Percentiles rank a stretch among this genome's conserved stretches.
Conservation (phyloP, 2,113 vertebrate species). For the Ophiodon elongatus region DNA sequence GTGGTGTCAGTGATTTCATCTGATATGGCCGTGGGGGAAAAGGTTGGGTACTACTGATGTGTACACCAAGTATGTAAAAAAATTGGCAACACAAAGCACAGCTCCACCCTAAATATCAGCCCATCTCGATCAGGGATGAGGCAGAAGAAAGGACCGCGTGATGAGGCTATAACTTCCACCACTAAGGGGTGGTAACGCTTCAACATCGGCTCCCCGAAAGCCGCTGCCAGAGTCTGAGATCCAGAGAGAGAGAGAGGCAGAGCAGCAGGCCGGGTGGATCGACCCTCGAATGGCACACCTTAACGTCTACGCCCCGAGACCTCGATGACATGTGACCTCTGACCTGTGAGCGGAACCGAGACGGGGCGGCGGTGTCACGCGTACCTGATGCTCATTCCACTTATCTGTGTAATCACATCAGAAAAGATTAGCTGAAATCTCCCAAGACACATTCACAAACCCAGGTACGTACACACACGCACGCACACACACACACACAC, state of each 20-base stretch:
- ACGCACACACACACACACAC: background rate
- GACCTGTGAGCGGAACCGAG: background rate
- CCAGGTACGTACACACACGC: background rate
- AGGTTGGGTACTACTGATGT: background rate
- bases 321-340: conserved; percentile 4
- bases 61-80: background rate
- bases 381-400: conserved; percentile 6
- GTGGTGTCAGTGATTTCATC: background rate
- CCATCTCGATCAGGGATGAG: background rate
- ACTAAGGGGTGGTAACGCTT: conserved; percentile 60
- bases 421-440: conserved; percentile 29
- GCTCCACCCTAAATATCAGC: background rate
- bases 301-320: background rate
- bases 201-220: background rate
- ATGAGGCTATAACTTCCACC: conserved; percentile 26
- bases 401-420: conserved; percentile 33
- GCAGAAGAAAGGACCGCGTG: no score
- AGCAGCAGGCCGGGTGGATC: background rate
- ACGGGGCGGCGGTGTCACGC: background rate
- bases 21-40: background rate
- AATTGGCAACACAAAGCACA: background rate
- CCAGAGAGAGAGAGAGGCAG: background rate
- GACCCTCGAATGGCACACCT: background rate
- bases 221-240: background rate
- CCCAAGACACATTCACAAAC: background rate